Evolutionary conservation across 1,140 invertebrate species (phyloP), one percentile per base, ranked within the genome.

Genomic region (Phortica variegata): DNA sequence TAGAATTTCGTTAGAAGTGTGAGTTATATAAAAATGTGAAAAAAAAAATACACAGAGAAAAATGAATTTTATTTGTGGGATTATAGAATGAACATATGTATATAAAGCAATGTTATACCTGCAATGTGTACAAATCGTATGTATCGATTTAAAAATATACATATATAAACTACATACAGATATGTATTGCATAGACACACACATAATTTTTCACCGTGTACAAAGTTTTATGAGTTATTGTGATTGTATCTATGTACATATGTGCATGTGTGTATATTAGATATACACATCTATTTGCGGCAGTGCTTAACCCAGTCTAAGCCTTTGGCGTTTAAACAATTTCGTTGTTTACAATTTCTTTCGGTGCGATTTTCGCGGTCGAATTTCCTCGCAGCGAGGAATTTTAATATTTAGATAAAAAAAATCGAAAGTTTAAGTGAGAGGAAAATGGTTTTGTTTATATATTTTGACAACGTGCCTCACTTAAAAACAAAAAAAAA

Each of bases 281-380:
- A n/a, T n/a, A n/a, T n/a, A n/a, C n/a, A n/a, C n/a, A n/a, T n/a
- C n/a, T n/a, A n/a, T n/a, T n/a, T n/a, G n/a, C n/a, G n/a, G n/a
- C n/a, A n/a, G n/a, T n/a, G n/a, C n/a, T n/a, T n/a, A n/a, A n/a
- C n/a, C 51, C 51, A 43, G 36, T 53, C 38, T 36, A 43, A 29
- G 13, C 43, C 12, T 7, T 12, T 19, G 17, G 43, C 16, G 16
- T 13, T 26, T 19, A 31, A 37, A 47, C 32, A 47, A 43, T 46
- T 68, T 66, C n/a, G n/a, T n/a, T 66, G 63, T 66, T 68, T 66
- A 66, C 63, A 66, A 49, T 66, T 68, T 66, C 60, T 60, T 63
- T 59, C 60, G 63, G 63, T 54, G 58, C 62, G 59, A 68, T 66
- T 66, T 68, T 68, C 63, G 63, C 63, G 63, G 63, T 68, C 60